Conservation (phyloP, 1,140 invertebrate genomes). For the Lineus longissimus region DNA sequence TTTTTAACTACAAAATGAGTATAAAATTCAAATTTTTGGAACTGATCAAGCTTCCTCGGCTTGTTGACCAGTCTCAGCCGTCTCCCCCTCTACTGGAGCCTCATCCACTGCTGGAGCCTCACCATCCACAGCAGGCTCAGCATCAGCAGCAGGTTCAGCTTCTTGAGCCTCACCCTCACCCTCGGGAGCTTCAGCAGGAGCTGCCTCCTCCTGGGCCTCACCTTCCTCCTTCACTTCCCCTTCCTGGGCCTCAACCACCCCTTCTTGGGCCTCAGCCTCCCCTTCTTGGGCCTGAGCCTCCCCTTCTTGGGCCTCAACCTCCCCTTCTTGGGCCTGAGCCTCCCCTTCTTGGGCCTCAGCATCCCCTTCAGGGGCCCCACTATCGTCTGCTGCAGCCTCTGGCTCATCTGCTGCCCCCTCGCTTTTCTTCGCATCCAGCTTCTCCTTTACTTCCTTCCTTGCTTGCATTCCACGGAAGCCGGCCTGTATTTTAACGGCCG, state of each 20-base stretch:
- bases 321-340: conserved; percentile 9
- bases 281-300: conserved; percentile 8
- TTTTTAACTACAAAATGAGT: too few relatives aligned
- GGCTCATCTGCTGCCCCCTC: neutral
- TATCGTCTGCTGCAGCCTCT: neutral
- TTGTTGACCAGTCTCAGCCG: neutral
- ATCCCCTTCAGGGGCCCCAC: neutral
- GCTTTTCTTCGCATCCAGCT: neutral
- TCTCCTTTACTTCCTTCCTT: conserved; percentile 22
- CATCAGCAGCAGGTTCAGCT: conserved; percentile 3
- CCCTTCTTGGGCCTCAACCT: neutral
- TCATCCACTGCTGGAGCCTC: neutral
- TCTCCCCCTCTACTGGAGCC: neutral
- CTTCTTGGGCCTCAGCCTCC: conserved; percentile 10
- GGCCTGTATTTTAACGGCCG: conserved; percentile 36
- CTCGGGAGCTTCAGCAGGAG: conserved; percentile 5
- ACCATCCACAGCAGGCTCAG: neutral
- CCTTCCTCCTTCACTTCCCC: neutral
- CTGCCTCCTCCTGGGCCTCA: conserved; percentile 3
- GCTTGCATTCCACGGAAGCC: conserved; percentile 30
- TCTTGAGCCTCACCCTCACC: conserved; percentile 6
- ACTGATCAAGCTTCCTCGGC: neutral
- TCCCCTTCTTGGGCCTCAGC: neutral
- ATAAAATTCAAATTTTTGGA: too few relatives aligned
- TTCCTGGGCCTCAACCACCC: neutral